Conservation (phyloP, 2,797 vertebrate species). For the Synaphobranchus kaupii region DNA sequence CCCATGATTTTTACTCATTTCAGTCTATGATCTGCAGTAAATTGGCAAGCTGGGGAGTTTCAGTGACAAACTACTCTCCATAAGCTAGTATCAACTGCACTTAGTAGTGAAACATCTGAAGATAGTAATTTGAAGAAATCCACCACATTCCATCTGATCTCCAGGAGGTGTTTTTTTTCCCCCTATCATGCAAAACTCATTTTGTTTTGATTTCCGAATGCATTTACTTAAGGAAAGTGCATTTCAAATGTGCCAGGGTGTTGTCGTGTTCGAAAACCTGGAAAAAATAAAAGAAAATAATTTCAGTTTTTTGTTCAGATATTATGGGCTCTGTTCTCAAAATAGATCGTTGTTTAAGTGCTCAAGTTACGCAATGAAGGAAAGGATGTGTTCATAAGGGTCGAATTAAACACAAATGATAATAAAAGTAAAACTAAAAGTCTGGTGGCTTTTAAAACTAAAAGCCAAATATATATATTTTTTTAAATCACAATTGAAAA, state of each 20-base stretch:
- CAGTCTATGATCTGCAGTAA: conserved; percentile 55
- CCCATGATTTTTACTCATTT: background rate
- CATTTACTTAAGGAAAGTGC: conserved; percentile 18
- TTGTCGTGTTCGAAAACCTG: conserved; percentile 21
- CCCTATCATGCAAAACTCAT: conserved; percentile 34
- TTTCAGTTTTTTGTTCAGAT: background rate
- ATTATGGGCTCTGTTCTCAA: background rate
- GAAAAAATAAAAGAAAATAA: background rate
- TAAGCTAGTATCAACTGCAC: conserved; percentile 58
- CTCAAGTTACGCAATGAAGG: background rate
- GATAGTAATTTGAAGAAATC: conserved; percentile 56
- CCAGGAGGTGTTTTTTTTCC: conserved; percentile 46
- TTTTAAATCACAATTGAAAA: too few relatives aligned
- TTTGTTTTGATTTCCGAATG: conserved; percentile 27
- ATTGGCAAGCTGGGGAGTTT: conserved; percentile 50
- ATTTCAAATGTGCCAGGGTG: conserved; percentile 35
- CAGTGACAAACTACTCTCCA: conserved; percentile 54
- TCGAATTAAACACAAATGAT: background rate
- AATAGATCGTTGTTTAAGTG: background rate
- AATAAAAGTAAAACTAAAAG: background rate
- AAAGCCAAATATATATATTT: too few relatives aligned
- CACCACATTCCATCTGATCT: conserved; percentile 52
- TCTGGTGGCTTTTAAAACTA: too few relatives aligned
- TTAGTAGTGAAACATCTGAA: conserved; percentile 35
- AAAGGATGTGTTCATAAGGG: background rate